Evolutionary conservation across 2,113 vertebrate genomes (phyloP).

Genomic region (Baryphthengus martii): DNA sequence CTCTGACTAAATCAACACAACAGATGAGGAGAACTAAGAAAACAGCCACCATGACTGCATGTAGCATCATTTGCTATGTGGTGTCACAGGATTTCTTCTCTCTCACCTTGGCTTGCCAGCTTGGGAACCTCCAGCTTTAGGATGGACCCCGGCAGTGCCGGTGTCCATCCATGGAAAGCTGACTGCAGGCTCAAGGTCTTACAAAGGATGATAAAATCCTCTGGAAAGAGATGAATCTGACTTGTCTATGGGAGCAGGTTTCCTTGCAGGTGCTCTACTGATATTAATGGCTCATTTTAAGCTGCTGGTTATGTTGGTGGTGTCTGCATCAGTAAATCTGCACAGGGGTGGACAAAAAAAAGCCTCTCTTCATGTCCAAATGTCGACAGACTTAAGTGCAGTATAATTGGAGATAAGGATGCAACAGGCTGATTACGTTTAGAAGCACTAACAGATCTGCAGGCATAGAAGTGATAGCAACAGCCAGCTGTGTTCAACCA

Average conservation of each 20-base stretch:
- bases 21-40: background rate
- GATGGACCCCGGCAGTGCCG: background rate
- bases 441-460: background rate
- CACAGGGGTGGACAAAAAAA: background rate
- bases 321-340: background rate
- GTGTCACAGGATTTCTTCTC: background rate
- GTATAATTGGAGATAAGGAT: background rate
- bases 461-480: background rate
- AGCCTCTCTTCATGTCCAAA: background rate
- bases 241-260: background rate
- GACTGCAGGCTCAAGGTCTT: background rate
- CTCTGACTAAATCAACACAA: background rate
- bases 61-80: background rate
- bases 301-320: background rate
- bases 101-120: background rate
- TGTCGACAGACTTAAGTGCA: background rate
- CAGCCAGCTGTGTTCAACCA: background rate
- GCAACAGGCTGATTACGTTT: background rate
- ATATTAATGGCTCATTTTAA: background rate
- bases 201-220: background rate
- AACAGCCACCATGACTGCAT: rapidly evolving
- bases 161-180: background rate
- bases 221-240: background rate
- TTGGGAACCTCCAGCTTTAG: background rate
- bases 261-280: background rate